A percentile compares a stretch with the other conserved stretches of the same genome.
Evolutionary conservation across 2,888 invertebrate genomes (phyloP).

Genomic region (Drosophila conformis): DNA sequence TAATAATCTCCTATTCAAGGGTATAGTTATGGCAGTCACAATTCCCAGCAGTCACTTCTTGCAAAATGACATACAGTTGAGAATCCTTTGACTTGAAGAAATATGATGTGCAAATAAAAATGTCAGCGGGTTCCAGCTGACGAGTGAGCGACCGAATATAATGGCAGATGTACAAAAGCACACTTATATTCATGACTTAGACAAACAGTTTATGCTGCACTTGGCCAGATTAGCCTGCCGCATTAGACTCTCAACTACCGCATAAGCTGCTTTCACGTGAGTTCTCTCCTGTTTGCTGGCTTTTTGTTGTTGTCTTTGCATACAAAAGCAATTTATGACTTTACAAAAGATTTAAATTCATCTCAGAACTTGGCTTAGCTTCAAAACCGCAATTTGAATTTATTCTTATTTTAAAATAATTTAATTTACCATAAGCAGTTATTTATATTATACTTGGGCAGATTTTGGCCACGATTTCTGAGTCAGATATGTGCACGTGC

Average conservation of each 20-base stretch:
- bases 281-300: conserved; percentile 25
- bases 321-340: conserved; percentile 23
- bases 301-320: not conserved
- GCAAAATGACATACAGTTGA: conserved; percentile 23
- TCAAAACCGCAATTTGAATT: not conserved
- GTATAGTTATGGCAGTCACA: conserved; percentile 7
- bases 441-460: not conserved
- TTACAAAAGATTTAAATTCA: not conserved
- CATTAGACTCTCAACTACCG: conserved; percentile 5
- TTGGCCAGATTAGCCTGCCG: conserved; percentile 41
- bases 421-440: not conserved
- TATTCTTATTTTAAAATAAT: not conserved
- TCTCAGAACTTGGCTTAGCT: not conserved
- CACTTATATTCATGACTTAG: conserved; percentile 31
- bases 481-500: conserved; percentile 46
- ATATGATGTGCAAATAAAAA: conserved; percentile 45
- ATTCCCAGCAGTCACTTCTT: conserved; percentile 8
- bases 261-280: conserved; percentile 35
- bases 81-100: conserved; percentile 39
- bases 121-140: conserved; percentile 39
- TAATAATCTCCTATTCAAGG: conserved; percentile 4
- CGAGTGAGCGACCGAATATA: conserved; percentile 11
- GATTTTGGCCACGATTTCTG: not conserved
- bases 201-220: conserved; percentile 40
- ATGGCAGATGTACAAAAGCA: conserved; percentile 22